A percentile compares a stretch with the other conserved stretches of the same genome.
Conservation (phyloP, 2,797 vertebrate species). For the Synaphobranchus kaupii region DNA sequence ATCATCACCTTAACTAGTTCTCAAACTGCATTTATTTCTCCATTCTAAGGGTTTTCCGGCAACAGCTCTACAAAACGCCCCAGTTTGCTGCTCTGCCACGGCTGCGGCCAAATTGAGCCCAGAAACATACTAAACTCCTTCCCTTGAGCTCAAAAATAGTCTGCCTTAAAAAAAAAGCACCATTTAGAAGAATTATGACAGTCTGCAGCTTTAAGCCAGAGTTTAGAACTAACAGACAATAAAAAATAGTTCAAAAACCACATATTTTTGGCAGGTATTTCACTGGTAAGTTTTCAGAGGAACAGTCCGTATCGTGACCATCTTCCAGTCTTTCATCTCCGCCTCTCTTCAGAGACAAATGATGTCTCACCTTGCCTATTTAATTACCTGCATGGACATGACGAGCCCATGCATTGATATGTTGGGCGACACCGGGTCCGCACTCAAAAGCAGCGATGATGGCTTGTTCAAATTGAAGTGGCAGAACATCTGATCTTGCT, state of each 20-base stretch:
- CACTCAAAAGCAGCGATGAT: not conserved
- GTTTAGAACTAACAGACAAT: constrained; percentile 3
- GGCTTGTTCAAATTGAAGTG: not conserved
- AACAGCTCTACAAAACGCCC: not conserved
- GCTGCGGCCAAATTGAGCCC: not conserved
- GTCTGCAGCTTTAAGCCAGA: not conserved
- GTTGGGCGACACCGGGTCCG: not conserved
- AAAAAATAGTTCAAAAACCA: not conserved
- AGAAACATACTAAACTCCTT: not conserved
- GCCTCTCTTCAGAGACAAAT: not conserved
- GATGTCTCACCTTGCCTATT: not conserved
- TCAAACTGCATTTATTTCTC: not conserved
- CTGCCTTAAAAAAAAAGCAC: not conserved
- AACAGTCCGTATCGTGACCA: not conserved
- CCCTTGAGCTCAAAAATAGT: not conserved
- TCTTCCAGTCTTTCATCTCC: not conserved
- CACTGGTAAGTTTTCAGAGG: not conserved
- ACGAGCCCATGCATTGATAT: not conserved
- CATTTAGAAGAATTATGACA: not conserved
- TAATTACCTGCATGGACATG: not conserved
- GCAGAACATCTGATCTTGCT: not conserved
- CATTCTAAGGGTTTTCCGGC: not conserved
- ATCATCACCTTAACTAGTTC: not conserved
- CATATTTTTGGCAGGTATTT: not conserved
- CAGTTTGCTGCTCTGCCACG: not conserved